Conservation (phyloP, 2,113 vertebrate genomes). For the Alouatta palliata region DNA sequence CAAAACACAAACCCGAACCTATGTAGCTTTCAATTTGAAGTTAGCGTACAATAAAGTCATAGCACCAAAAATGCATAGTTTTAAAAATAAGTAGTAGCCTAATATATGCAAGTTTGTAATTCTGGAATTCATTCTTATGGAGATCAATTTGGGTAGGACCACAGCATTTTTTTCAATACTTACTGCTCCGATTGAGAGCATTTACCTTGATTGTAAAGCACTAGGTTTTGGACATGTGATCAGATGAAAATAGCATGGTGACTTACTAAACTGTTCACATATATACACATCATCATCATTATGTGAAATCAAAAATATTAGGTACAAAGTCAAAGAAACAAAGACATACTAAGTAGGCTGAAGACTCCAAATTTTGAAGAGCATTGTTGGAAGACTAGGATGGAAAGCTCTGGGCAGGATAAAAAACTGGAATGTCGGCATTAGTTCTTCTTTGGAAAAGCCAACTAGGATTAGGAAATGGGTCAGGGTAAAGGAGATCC, state of each 20-base stretch:
- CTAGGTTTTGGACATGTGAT: constrained; percentile 26
- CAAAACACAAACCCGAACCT: background rate
- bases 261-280: background rate
- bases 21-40: background rate
- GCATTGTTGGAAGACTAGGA: background rate
- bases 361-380: background rate
- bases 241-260: background rate
- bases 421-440: background rate
- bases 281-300: background rate
- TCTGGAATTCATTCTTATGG: background rate
- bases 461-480: background rate
- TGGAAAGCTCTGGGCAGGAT: background rate
- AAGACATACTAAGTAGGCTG: background rate
- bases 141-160: background rate
- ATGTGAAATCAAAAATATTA: background rate
- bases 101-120: background rate
- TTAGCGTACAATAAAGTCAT: background rate
- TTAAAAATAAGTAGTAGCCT: background rate
- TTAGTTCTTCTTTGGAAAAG: constrained; percentile 6
- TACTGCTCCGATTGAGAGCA: background rate
- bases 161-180: constrained; percentile 39
- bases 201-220: background rate
- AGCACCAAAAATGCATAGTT: background rate
- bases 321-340: constrained; percentile 2
- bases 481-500: background rate